Evolutionary conservation across 1,140 invertebrate genomes (phyloP), one percentile per base, ranked within the genome.

Genomic region (Harpegnathos saltator): DNA sequence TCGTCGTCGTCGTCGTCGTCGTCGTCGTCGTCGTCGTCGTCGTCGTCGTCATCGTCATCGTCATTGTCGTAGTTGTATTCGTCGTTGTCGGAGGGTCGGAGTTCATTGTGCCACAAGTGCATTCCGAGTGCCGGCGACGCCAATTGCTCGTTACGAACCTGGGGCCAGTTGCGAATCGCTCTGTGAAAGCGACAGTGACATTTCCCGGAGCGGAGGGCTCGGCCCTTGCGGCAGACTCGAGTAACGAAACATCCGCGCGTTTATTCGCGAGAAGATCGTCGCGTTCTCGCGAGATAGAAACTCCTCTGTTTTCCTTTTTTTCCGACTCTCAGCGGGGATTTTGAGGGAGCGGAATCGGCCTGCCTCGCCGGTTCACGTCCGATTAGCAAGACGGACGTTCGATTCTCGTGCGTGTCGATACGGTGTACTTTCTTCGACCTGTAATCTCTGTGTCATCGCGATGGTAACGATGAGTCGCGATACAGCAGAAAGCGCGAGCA

Each of bases 41-140:
- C 38, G 12, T 85, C 77, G 85, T 82, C 71, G 24, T 17, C 63
- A 26, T 52, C 58, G 11, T 61, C 44, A n/a, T 62, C 44, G 58
- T 65, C 22, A 54, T 58, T 59, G 74, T 69, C 73, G 74, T 80
- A 24, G 62, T 75, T 44, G 15, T 85, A 65, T 83, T 82, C 17
- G 69, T 38, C 48, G 85, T 84, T 73, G 75, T 61, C 78, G 58
- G 80, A 88, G 90, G 92, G 90, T 92, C 91, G 91, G 88, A 92
- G 92, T 92, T 92, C 92, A 92, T 92, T 91, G 92, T 91, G 91
- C 91, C 89, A 91, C 90, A 91, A 91, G 90, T 91, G 91, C 87
- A 88, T 89, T 86, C 89, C 88, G 86, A 86, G 88, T 89, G 82
- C 68, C 88, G 82, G 85, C 89, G 68, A 83, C 85, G 82, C 84